Evolutionary conservation across 1,140 invertebrate genomes (phyloP), one percentile per base, ranked within the genome.

Genomic region (Drosophila azteca): DNA sequence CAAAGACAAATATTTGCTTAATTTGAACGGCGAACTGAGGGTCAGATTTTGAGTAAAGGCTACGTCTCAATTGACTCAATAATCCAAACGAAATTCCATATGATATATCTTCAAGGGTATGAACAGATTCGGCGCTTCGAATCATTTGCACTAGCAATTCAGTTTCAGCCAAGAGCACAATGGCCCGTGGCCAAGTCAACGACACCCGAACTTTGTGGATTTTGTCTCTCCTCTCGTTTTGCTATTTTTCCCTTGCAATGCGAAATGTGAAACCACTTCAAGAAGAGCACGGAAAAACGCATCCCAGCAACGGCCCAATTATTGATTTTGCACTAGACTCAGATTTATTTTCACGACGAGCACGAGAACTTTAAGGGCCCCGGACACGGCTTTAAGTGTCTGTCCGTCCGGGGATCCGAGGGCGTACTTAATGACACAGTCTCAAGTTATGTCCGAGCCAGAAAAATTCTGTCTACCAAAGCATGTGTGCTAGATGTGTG

Each of bases 271-370:
- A 79, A 85, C 82, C 82, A 81, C 78, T 81, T 87, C 58, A 85
- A 75, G 63, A 20, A 20, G 44, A 49, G 43, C 41, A 63, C 20
- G n/a, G 26, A 54, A 41, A 43, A 55, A 60, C 51, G 54, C 51
- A 73, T 44, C 59, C 50, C 58, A 52, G 31, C 54, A 45, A 9
- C 53, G 44, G 45, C 52, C 53, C 59, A 72, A 46, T 66, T 87
- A 87, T 87, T 87, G 82, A 88, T 87, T 87, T 82, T 78, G 65
- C 70, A 72, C 78, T 87, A 88, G 74, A 58, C 55, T 50, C 70
- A 88, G 83, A 85, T 85, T 88, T 83, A 44, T 79, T 78, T 66
- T 41, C 44, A 50, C 52, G 43, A 54, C 46, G n/a, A 41, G 31
- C 31, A 11, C 9, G 3, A 41, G 58, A 54, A 31, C 55, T 61